phyloP scores from a whole-genome alignment of 2,113 vertebrate genomes.

The Aleadryas rufinucha region DNA sequence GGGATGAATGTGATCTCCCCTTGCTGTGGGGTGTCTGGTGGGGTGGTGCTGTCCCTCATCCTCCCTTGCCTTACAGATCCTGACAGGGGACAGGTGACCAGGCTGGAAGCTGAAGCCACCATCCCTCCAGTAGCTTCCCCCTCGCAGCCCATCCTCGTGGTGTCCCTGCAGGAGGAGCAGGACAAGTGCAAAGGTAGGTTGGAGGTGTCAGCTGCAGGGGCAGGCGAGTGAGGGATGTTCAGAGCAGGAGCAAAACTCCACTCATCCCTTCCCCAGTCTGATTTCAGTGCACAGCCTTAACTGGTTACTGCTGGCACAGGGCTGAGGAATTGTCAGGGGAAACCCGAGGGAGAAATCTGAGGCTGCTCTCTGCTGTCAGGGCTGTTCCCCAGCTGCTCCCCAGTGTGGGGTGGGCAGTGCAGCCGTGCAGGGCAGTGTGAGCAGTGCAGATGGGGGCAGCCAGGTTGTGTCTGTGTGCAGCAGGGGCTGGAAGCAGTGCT shows the following conservation, averaged over 20 bases:
- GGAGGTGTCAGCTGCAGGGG: neutral
- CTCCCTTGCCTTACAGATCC: slow-evolving; percentile 32
- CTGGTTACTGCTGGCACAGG: neutral
- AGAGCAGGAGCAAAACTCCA: neutral
- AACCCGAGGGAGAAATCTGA: neutral
- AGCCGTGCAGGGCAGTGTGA: neutral
- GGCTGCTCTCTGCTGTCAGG: neutral
- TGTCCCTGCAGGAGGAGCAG: slow-evolving; percentile 35
- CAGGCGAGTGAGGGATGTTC: neutral
- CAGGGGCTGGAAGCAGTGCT: too few species aligned
- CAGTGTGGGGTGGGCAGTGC: neutral
- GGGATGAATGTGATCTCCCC: neutral
- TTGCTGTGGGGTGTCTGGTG: neutral
- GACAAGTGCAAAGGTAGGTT: slow-evolving; percentile 60
- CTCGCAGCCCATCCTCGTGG: neutral
- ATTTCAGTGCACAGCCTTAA: neutral
- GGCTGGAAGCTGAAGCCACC: slow-evolving; percentile 35
- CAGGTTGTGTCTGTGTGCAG: neutral
- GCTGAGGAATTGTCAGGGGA: neutral
- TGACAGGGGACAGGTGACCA: slow-evolving; percentile 11
- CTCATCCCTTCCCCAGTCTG: neutral
- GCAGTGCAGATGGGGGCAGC: too few species aligned
- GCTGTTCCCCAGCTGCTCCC: neutral
- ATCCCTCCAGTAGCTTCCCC: neutral
- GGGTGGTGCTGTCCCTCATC: neutral